phyloP scores from a whole-genome alignment of 2,113 vertebrate species.

The Coreoperca whiteheadi region DNA sequence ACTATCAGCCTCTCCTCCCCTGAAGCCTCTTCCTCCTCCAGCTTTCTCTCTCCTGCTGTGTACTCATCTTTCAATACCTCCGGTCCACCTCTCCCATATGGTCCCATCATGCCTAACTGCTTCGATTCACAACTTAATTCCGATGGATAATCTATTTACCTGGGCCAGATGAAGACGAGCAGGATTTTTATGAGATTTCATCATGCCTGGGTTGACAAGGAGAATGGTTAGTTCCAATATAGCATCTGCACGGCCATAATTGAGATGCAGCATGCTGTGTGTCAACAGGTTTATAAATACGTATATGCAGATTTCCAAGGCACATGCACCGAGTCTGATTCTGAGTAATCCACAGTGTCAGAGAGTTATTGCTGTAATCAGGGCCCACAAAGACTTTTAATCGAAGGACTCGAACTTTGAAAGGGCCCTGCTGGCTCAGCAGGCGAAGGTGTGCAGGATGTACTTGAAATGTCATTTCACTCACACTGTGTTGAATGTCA shows the following conservation, averaged over 20 bases:
- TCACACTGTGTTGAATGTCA: conserved; percentile 14
- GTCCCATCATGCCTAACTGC: conserved; percentile 27
- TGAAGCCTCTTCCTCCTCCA: background rate
- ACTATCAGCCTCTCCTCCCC: conserved; percentile 5
- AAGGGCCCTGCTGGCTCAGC: conserved; percentile 30
- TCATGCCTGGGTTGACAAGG: background rate
- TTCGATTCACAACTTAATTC: conserved; percentile 28
- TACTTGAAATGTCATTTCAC: conserved; percentile 38
- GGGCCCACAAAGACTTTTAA: conserved; percentile 35
- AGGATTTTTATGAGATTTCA: conserved; percentile 51
- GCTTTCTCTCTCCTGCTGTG: conserved; percentile 1
- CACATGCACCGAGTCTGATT: background rate
- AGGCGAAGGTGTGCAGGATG: background rate
- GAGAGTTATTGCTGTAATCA: conserved; percentile 27
- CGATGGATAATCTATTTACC: conserved; percentile 57
- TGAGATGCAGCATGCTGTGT: conserved; percentile 28
- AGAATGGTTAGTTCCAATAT: background rate
- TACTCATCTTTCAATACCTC: background rate
- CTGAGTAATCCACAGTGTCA: conserved; percentile 17
- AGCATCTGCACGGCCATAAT: conserved; percentile 53
- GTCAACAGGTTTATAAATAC: conserved; percentile 3
- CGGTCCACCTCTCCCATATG: conserved; percentile 35
- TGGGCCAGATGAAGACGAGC: conserved; percentile 21
- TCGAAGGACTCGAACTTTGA: conserved; percentile 20
- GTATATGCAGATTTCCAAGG: background rate